Evolutionary conservation across 2,888 invertebrate species (phyloP).

Genomic region (Ptycholaimellus sp.): DNA sequence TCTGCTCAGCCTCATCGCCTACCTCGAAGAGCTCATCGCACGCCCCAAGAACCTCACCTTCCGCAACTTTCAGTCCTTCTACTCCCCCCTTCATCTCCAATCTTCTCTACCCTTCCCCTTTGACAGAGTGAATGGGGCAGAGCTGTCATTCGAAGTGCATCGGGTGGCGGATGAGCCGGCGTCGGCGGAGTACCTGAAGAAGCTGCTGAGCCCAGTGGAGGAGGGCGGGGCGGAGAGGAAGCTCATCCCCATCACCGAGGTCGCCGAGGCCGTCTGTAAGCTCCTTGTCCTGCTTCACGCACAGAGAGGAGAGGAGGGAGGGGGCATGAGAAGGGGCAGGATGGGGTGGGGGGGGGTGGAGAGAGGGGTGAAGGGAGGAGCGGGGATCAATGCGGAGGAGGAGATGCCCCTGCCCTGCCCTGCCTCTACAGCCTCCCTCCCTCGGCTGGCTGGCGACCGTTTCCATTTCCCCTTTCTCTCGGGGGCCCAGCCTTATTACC

Average conservation of each 20-base stretch:
- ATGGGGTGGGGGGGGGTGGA: background rate
- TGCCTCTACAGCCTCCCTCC: no score
- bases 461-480: no score
- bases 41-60: conserved; percentile 20
- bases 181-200: conserved; percentile 5
- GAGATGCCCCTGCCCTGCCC: no score
- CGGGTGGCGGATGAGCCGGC: conserved; percentile 6
- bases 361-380: background rate
- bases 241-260: conserved; percentile 18
- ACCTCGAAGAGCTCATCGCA: conserved; percentile 19
- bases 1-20: conserved; percentile 18
- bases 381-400: background rate
- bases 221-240: conserved; percentile 10
- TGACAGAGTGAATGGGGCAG: conserved; percentile 12
- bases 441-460: no score
- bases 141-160: conserved; percentile 18
- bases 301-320: background rate
- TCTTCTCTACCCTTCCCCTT: background rate
- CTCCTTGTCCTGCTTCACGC: background rate
- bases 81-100: background rate
- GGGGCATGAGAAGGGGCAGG: background rate
- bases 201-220: conserved; percentile 7
- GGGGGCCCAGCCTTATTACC: no score
- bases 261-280: conserved; percentile 22
- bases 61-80: conserved; percentile 18